Base-by-base conservation (phyloP, 2,113 vertebrate species). In the Sturnira hondurensis region DNA sequence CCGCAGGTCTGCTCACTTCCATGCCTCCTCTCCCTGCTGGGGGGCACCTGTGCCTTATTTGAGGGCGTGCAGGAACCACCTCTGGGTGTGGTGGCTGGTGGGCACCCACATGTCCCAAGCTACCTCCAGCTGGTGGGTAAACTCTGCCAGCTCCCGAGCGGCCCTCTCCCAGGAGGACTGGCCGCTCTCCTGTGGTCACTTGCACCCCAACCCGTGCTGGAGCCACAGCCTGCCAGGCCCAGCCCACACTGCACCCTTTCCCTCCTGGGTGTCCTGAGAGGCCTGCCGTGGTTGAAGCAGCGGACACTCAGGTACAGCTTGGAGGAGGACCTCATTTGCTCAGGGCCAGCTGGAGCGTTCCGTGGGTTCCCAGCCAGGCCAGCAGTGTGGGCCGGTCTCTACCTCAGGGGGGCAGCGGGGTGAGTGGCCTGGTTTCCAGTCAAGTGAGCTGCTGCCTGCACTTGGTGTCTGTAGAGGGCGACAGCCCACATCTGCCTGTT, bases 361-460 rank as follows among this genome's bases (percentile, higher is more conserved):
- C 0, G 0, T 11, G 36, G 80, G 68, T 3, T 20, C 43, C 19
- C 2, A 7, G 31, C 50, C 24, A 17, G 41, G n/a, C 50, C 0
- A n/a, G 61, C n/a, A 41, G 33, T 5, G 5, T 0, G 2, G 3
- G 15, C 38, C 5, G 2, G 22, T 43, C 20, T 0, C 61, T 20
- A 7, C 41, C 22, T 70, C 58, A 2, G 41, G 38, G 19, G 0
- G 0, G 4, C 4, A 1, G 38, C 4, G 1, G 81, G 50, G 31
- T 11, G 19, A 38, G 84, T 4, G 3, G 0, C 0, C 22, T 26
- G 7, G 28, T 13, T 54, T 52, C 15, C 26, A n/a, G 41, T 38
- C 41, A 5, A 4, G 0, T 11, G 4, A 38, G 63, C 19, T 26
- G 14, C 22, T 7, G 12, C 0, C 0, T n/a, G 28, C 3, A 0